These are phyloP conservation scores for Tauraco erythrolophus DNA, from an alignment of 2,113 vertebrate species.

Conservation along the genomic window DNA sequence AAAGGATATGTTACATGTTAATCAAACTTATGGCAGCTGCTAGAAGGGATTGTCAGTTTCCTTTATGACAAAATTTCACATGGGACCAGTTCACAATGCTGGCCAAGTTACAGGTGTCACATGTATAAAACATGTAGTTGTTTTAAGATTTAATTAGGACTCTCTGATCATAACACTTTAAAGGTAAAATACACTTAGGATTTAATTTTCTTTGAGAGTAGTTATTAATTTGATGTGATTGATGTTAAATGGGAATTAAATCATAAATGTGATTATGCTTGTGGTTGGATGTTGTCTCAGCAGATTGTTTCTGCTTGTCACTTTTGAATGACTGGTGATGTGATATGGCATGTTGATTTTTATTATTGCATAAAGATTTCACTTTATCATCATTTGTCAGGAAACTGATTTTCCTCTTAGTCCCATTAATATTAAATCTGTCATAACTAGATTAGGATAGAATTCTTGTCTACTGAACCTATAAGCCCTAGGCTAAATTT, in stretches of 20 bases:
- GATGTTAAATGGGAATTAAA: slow-evolving; percentile 80
- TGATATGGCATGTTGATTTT: slow-evolving; percentile 72
- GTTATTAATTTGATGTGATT: slow-evolving; percentile 80
- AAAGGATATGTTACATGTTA: background rate
- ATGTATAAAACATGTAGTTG: slow-evolving; percentile 38
- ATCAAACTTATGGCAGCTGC: slow-evolving; percentile 56
- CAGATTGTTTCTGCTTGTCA: slow-evolving; percentile 76
- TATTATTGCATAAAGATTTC: slow-evolving; percentile 79
- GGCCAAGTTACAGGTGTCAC: slow-evolving; percentile 48
- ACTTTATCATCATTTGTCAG: slow-evolving; percentile 82
- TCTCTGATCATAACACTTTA: slow-evolving; percentile 58
- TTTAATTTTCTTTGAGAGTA: slow-evolving; percentile 62
- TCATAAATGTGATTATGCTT: slow-evolving; percentile 72
- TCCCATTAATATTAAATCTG: slow-evolving; percentile 65
- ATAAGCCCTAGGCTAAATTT: background rate
- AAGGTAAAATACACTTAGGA: slow-evolving; percentile 70
- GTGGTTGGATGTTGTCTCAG: slow-evolving; percentile 50
- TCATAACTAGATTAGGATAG: slow-evolving; percentile 34
- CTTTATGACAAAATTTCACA: slow-evolving; percentile 43
- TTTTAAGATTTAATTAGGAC: slow-evolving; percentile 75
- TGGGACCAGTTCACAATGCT: slow-evolving; percentile 30
- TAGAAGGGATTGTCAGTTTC: slow-evolving; percentile 17
- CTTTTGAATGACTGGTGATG: slow-evolving; percentile 70
- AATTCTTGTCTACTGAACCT: slow-evolving; percentile 20
- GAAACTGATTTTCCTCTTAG: slow-evolving; percentile 36